Evolutionary conservation across 2,113 vertebrate species (phyloP).

Genomic region (Empidonax traillii): DNA sequence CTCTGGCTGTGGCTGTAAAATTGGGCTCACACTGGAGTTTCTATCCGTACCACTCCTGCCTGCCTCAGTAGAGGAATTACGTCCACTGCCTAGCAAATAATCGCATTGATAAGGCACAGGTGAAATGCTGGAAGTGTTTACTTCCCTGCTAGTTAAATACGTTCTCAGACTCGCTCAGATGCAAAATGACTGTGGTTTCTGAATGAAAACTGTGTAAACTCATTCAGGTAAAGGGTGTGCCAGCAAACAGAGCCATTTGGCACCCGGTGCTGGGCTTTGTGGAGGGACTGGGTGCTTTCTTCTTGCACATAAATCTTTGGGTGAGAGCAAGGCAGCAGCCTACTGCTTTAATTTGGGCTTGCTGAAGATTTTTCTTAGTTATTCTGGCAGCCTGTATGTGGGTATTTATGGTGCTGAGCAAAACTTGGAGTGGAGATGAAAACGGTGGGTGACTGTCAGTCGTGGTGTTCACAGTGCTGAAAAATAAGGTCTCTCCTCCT

Average conservation of each 20-base stretch:
- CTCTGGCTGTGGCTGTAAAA: neutral
- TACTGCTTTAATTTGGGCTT: neutral
- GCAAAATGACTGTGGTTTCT: neutral
- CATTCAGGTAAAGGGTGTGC: neutral
- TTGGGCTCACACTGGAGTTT: neutral
- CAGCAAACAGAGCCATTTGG: neutral
- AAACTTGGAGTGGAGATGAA: neutral
- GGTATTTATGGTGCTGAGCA: neutral
- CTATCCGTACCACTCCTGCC: neutral
- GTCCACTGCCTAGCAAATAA: neutral
- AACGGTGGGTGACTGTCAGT: neutral
- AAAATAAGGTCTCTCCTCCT: neutral
- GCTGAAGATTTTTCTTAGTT: neutral
- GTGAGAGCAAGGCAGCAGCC: neutral
- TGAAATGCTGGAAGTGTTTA: neutral
- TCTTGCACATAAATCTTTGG: neutral
- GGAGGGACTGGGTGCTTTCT: neutral
- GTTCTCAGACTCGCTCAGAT: neutral
- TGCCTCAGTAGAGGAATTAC: neutral
- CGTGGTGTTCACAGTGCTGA: neutral
- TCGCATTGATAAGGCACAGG: neutral
- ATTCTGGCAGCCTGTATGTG: neutral
- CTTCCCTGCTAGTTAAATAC: neutral
- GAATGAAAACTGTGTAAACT: neutral
- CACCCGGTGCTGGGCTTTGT: neutral